A percentile compares a stretch with the other conserved stretches of the same genome.
These are phyloP conservation scores for Perizoma flavofasciatum DNA, from an alignment of 2,888 invertebrate genomes.

Conservation along the genomic window DNA sequence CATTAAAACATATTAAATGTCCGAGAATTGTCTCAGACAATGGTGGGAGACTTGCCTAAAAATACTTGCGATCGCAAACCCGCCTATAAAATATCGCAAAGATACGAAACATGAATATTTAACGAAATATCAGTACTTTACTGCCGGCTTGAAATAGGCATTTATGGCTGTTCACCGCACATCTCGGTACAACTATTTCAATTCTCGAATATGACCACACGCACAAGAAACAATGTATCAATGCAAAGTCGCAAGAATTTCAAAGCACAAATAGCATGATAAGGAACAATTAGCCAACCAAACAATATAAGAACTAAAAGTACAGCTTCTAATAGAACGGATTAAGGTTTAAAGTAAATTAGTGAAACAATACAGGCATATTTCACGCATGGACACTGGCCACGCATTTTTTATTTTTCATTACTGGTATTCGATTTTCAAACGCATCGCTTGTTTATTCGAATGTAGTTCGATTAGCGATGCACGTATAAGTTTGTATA, in stretches of 20 bases:
- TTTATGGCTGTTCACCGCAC: too few relatives aligned
- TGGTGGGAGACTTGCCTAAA: too few relatives aligned
- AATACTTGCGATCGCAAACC: too few relatives aligned
- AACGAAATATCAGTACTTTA: too few relatives aligned
- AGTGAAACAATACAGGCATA: conserved; percentile 37
- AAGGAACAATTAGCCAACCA: conserved; percentile 39
- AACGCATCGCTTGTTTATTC: conserved; percentile 18
- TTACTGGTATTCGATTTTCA: conserved; percentile 21
- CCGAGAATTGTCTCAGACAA: too few relatives aligned
- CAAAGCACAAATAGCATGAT: conserved; percentile 42
- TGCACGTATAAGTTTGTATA: conserved; percentile 5
- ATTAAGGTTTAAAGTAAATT: conserved; percentile 43
- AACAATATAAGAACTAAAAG: conserved; percentile 1
- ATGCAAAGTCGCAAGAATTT: conserved; percentile 26
- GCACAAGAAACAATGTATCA: conserved; percentile 4
- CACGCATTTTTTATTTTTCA: conserved; percentile 41
- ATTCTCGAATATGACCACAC: conserved; percentile 3
- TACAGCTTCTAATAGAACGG: conserved; percentile 9
- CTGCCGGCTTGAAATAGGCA: too few relatives aligned
- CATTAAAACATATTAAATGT: too few relatives aligned
- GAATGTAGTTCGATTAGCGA: conserved; percentile 14
- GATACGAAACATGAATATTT: too few relatives aligned
- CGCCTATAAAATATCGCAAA: too few relatives aligned
- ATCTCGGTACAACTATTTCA: too few relatives aligned
- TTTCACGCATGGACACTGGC: conserved; percentile 57